Conservation (phyloP, 2,797 vertebrate species). For the Enteromius treurensis region DNA sequence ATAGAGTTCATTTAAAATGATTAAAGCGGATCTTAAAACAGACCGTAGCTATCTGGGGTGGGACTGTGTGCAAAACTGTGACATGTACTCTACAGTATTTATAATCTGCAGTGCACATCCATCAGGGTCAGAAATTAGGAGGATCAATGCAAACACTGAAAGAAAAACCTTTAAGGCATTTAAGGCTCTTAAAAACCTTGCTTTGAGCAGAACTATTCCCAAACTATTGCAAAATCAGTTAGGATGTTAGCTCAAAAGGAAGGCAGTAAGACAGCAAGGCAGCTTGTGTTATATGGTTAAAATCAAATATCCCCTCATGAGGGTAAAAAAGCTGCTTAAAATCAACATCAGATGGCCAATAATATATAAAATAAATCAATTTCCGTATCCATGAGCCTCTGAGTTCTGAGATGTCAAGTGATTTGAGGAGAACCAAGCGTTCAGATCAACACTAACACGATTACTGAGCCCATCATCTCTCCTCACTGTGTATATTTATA, state of each 20-base stretch:
- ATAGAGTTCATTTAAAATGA: not conserved
- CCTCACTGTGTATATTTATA: slow-evolving; percentile 59
- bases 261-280: not conserved
- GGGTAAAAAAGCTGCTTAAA: not conserved
- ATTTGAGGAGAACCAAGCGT: slow-evolving; percentile 54
- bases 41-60: not conserved
- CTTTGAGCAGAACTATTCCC: not conserved
- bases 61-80: not conserved
- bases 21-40: not conserved
- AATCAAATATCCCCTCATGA: not conserved
- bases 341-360: slow-evolving; percentile 5
- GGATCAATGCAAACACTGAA: not conserved
- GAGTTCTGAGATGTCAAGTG: slow-evolving; percentile 10
- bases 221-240: not conserved
- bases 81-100: not conserved
- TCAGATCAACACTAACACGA: slow-evolving; percentile 55
- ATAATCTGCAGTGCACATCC: not conserved
- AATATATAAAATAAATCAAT: slow-evolving; percentile 5
- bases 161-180: not conserved
- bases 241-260: not conserved
- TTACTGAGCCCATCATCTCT: slow-evolving; percentile 58
- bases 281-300: not conserved
- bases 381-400: slow-evolving; percentile 9
- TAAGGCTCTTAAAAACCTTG: not conserved
- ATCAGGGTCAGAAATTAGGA: not conserved